Evolutionary conservation across 2,888 invertebrate genomes (phyloP).

Genomic region (Steromphala cineraria): DNA sequence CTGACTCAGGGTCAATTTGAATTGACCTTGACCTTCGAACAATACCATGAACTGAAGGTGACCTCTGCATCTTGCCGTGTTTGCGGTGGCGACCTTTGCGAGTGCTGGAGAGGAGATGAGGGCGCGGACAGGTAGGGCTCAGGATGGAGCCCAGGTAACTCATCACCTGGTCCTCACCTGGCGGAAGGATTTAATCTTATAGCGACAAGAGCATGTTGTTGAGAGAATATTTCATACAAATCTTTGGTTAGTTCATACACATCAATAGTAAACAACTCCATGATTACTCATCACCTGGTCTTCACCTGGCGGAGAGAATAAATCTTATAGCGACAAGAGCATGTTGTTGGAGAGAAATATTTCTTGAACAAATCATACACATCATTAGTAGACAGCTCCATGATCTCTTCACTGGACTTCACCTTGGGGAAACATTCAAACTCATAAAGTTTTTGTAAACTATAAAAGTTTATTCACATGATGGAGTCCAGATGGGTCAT

Average conservation of each 20-base stretch:
- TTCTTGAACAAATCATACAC: too few relatives aligned
- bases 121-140: conserved; percentile 48
- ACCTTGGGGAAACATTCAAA: background rate
- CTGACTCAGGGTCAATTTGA: conserved; percentile 81
- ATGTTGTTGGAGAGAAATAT: too few relatives aligned
- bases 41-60: conserved; percentile 85
- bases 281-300: conserved; percentile 50
- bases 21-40: conserved; percentile 95
- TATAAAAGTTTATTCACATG: too few relatives aligned
- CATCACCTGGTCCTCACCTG: conserved; percentile 42
- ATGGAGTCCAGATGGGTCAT: too few relatives aligned
- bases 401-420: conserved; percentile 50
- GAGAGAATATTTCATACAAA: too few relatives aligned
- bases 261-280: too few relatives aligned
- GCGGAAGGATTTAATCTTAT: background rate
- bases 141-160: conserved; percentile 55
- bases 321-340: too few relatives aligned
- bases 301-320: conserved; percentile 17
- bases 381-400: too few relatives aligned
- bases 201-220: too few relatives aligned
- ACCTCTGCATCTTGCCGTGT: conserved; percentile 22
- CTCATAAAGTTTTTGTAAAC: too few relatives aligned
- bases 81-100: conserved; percentile 39
- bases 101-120: conserved; percentile 52
- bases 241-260: too few relatives aligned